Conservation (phyloP, 2,888 invertebrate species). For the Neoascia interrupta region DNA sequence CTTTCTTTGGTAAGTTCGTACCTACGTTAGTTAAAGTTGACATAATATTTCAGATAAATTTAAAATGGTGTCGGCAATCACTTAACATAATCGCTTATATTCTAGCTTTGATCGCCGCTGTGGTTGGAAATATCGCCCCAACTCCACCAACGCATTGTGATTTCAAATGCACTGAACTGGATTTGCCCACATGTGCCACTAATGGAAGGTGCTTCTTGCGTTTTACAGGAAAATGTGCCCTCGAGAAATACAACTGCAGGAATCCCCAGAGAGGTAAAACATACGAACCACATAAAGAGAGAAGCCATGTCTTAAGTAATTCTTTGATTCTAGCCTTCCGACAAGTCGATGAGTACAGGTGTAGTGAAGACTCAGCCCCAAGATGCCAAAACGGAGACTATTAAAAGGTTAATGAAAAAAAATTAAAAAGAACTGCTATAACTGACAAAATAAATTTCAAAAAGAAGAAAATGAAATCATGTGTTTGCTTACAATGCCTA, state of each 20-base stretch:
- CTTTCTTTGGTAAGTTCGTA: too few relatives aligned
- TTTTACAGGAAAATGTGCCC: constrained; percentile 72
- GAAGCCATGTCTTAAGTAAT: background rate
- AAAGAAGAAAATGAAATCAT: too few relatives aligned
- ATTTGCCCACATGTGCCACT: constrained; percentile 72
- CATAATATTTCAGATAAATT: too few relatives aligned
- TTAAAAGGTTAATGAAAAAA: too few relatives aligned
- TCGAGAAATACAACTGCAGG: constrained; percentile 74
- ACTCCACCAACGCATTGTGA: constrained; percentile 68
- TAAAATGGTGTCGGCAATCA: too few relatives aligned
- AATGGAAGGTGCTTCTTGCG: constrained; percentile 74
- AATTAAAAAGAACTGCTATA: too few relatives aligned
- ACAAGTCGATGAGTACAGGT: constrained; percentile 26
- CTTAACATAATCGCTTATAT: too few relatives aligned
- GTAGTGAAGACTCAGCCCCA: constrained; percentile 23
- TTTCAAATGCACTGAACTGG: constrained; percentile 71
- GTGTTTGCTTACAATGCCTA: too few relatives aligned
- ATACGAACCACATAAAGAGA: too few relatives aligned
- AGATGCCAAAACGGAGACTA: constrained; percentile 28
- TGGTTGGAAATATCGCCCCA: constrained; percentile 8
- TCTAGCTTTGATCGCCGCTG: constrained; percentile 16
- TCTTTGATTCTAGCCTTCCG: constrained; percentile 7
- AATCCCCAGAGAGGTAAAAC: constrained; percentile 71
- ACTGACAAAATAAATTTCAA: too few relatives aligned
- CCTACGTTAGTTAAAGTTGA: too few relatives aligned